phyloP scores from a whole-genome alignment of 2,113 vertebrate species.

The Brachypodius melanocephalos region DNA sequence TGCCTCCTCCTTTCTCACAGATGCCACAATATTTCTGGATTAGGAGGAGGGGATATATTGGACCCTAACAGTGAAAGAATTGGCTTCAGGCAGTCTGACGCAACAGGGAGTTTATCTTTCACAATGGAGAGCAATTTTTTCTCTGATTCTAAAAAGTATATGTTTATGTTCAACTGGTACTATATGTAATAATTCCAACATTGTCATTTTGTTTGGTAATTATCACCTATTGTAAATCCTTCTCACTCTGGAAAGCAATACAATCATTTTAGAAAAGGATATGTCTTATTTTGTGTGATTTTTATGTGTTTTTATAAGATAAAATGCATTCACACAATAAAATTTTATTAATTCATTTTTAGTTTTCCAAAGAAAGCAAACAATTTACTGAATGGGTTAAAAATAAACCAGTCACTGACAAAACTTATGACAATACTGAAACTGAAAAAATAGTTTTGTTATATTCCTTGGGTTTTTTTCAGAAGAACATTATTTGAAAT shows the following conservation, averaged over 20 bases:
- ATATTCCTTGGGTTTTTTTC: background rate
- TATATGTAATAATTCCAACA: background rate
- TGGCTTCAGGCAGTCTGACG: background rate
- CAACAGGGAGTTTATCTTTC: background rate
- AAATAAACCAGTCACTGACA: background rate
- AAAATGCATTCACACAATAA: background rate
- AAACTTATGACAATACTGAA: background rate
- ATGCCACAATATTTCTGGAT: conserved; percentile 41
- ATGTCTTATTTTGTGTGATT: background rate
- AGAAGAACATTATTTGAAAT: background rate
- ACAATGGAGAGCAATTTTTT: background rate
- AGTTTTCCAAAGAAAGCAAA: background rate
- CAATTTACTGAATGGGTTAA: background rate
- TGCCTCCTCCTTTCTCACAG: background rate
- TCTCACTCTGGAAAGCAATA: background rate
- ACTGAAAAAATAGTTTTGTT: background rate
- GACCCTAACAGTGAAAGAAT: background rate
- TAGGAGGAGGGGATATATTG: conserved; percentile 3
- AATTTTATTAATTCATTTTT: background rate
- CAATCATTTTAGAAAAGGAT: background rate
- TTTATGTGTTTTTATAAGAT: background rate
- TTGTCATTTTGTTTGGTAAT: background rate
- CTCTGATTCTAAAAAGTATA: background rate
- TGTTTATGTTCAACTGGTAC: background rate
- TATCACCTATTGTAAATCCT: background rate